Base-by-base conservation (phyloP, 1,140 invertebrate species). In the Lepidurus couesii region DNA sequence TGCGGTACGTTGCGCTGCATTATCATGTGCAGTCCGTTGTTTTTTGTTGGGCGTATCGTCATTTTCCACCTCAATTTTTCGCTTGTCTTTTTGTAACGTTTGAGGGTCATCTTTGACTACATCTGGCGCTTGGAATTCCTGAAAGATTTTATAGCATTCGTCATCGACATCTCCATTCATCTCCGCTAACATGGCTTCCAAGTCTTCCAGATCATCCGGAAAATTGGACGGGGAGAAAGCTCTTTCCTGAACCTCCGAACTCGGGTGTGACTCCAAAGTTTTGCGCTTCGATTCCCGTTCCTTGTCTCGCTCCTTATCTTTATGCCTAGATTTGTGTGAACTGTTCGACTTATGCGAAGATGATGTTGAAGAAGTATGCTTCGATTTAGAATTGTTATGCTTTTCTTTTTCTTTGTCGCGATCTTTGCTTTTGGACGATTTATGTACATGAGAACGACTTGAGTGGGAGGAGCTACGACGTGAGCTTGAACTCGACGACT, bases 231-330 rank as follows among this genome's bases (percentile, higher is more conserved):
- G 44, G 0, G 75, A 76, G 24, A 26, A 26, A 47, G 26, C n/a
- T 7, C n/a, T 26, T 43, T 76, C 75, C 13, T n/a, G 53, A 13
- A 45, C 42, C 65, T 21, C 53, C 8, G 21, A 65, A 65, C 42
- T 74, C 26, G 53, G 44, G 11, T 78, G 73, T 9, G 26, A 77
- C 78, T 65, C 78, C 73, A 43, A 82, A 80, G 42, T 81, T 81
- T 80, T 82, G 79, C 47, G 81, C 79, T 79, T 82, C 78, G 75
- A 44, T 26, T 77, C 75, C 77, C 81, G 81, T 78, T 79, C 78
- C 21, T 77, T 80, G 42, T 65, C 24, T 79, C 78, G 79, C 73
- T 82, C 79, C 75, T 75, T 81, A n/a, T 77, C 80, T 77, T 76
- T 74, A 9, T 65, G 45, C 45, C 45, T 74, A n/a, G 10, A 73